A percentile compares a stretch with the other conserved stretches of the same genome.
Conservation (phyloP, 2,113 vertebrate genomes). For the Probosciger aterrimus region DNA sequence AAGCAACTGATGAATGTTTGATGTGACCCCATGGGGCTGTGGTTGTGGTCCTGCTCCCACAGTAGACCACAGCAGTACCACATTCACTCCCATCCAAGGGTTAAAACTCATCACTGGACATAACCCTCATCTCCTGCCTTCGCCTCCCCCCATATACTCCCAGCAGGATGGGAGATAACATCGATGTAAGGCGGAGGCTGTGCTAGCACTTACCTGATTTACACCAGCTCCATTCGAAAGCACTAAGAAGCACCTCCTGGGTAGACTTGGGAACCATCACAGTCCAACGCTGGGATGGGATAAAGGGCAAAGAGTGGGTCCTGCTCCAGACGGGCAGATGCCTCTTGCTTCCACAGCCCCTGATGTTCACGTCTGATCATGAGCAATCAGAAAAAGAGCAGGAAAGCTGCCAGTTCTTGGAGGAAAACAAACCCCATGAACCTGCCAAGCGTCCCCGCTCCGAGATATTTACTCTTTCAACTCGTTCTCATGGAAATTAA, state of each 20-base stretch:
- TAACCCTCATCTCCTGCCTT: neutral
- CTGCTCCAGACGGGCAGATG: neutral
- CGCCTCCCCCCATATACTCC: neutral
- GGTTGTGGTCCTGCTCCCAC: neutral
- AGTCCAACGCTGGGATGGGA: accelerated
- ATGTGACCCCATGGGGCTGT: neutral
- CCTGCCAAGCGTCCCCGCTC: neutral
- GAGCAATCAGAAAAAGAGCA: neutral
- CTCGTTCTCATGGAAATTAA: constrained; percentile 30
- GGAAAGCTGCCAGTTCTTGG: neutral
- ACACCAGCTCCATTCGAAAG: neutral
- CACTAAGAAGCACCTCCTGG: neutral
- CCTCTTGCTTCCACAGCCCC: neutral
- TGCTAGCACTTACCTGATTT: neutral
- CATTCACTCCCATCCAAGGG: neutral
- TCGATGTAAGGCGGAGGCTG: neutral
- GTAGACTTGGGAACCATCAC: neutral
- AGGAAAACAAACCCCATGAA: neutral
- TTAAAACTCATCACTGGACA: neutral
- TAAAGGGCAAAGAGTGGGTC: neutral
- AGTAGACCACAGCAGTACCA: neutral
- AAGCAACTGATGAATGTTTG: accelerated
- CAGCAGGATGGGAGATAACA: neutral
- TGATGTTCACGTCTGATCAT: neutral
- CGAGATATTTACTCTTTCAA: neutral